These are phyloP conservation scores for Amphimallon solstitiale DNA, from an alignment of 2,888 invertebrate genomes.

Conservation along the genomic window DNA sequence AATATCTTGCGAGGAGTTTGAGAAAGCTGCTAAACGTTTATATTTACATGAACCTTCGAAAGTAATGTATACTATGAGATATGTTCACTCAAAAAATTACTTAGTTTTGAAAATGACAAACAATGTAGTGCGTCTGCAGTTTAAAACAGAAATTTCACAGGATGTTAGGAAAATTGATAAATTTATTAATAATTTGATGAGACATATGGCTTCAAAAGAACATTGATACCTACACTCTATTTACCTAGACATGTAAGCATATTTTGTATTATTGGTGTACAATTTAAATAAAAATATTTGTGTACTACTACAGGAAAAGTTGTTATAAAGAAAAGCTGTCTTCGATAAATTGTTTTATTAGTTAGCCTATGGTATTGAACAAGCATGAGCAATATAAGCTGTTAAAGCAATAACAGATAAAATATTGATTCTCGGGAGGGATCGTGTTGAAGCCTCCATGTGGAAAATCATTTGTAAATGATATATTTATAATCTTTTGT, in stretches of 20 bases:
- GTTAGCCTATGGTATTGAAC: too few relatives aligned
- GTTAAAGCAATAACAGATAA: too few relatives aligned
- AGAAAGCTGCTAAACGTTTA: slow-evolving; percentile 93
- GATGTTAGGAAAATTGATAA: slow-evolving; percentile 96
- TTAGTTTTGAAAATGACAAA: slow-evolving; percentile 93
- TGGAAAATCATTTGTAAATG: too few relatives aligned
- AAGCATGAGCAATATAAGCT: too few relatives aligned
- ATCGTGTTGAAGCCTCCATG: too few relatives aligned
- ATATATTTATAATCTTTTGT: too few relatives aligned
- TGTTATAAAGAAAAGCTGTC: too few relatives aligned
- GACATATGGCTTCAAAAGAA: slow-evolving; percentile 88
- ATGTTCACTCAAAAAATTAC: slow-evolving; percentile 87
- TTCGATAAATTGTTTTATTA: too few relatives aligned
- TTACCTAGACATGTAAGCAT: slow-evolving; percentile 9
- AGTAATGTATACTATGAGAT: slow-evolving; percentile 93
- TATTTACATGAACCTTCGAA: slow-evolving; percentile 92
- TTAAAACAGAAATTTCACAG: slow-evolving; percentile 93
- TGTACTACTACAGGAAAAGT: too few relatives aligned
- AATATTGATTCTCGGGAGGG: too few relatives aligned
- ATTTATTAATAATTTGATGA: slow-evolving; percentile 90
- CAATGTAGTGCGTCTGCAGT: slow-evolving; percentile 91
- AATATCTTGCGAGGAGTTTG: slow-evolving; percentile 97
- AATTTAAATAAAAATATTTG: too few relatives aligned
- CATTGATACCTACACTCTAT: slow-evolving; percentile 51
- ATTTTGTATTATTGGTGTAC: too few relatives aligned